These are phyloP conservation scores for Synergus gifuensis DNA, from an alignment of 2,888 invertebrate species.

Conservation along the genomic window DNA sequence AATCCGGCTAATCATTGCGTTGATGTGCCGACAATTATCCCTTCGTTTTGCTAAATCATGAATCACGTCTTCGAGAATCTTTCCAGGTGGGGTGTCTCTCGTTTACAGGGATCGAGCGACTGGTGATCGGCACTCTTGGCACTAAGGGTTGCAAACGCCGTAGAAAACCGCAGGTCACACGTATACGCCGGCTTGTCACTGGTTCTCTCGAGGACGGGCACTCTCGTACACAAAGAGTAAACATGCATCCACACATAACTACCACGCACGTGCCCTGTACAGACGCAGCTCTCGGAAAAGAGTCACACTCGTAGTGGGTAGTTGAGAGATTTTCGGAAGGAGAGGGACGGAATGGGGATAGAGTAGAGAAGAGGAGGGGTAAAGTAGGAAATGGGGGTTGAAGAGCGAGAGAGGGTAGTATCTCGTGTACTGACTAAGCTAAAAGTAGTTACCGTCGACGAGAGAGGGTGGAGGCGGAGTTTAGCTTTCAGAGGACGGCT, in stretches of 20 bases:
- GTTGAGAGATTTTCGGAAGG: constrained; percentile 52
- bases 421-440: constrained; percentile 48
- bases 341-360: constrained; percentile 31
- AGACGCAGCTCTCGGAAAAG: constrained; percentile 14
- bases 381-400: constrained; percentile 50
- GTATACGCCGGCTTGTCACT: constrained; percentile 43
- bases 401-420: constrained; percentile 52
- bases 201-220: constrained; percentile 41
- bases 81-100: constrained; percentile 49
- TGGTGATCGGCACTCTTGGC: constrained; percentile 67
- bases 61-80: neutral
- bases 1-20: neutral
- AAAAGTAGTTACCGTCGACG: constrained; percentile 45
- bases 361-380: constrained; percentile 44
- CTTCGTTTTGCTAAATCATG: neutral
- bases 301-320: constrained; percentile 47
- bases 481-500: constrained; percentile 65
- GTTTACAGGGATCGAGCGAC: constrained; percentile 62
- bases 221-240: constrained; percentile 51
- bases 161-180: constrained; percentile 69
- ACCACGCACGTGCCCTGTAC: constrained; percentile 48
- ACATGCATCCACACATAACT: constrained; percentile 49
- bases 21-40: neutral
- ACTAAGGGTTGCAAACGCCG: constrained; percentile 68
- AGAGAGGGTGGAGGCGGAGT: constrained; percentile 66